Base-by-base conservation (phyloP, 2,888 invertebrate species). In the Drosophila stalkeri region DNA sequence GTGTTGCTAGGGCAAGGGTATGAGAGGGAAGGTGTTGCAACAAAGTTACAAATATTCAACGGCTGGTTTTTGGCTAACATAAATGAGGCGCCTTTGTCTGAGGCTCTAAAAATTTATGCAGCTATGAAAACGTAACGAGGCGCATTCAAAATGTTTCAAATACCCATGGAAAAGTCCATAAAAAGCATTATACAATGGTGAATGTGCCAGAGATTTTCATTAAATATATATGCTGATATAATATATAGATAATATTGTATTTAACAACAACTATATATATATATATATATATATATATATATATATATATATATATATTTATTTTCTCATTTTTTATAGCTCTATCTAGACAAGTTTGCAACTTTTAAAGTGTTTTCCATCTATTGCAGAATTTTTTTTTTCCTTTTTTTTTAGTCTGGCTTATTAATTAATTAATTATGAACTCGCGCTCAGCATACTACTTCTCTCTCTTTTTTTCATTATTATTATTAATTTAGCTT, bases 381-480 rank as follows among this genome's bases (percentile, higher is more conserved):
- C 27, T 31, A 27, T 31, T 33, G 49, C 20, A 16, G 52, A 35
- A 4, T 37, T 39, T 39, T 16, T 16, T 11, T n/a, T 31, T 33
- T 18, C 12, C 4, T 33, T 8, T 3, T 37, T 56, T 76, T 64
- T 41, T 56, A 57, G 41, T 72, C 81, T 72, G 69, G 80, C 52
- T 72, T 82, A 68, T 82, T 71, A 81, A 81, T 82, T 72, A 82
- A 82, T 81, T 81, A 82, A 81, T 81, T 77, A 81, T 71, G 72
- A 77, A 77, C 80, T 82, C 74, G 76, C 72, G 75, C 69, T 61
- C 47, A 64, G 60, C 79, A 72, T 65, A 64, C 67, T 69, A 59
- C 7, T 20, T 9, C 18, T n/a, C n/a, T n/a, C n/a, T n/a, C n/a
- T n/a, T 57, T 20, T 44, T 43, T 43, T 14, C 18, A 14, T 56